A percentile compares a stretch with the other conserved stretches of the same genome.
phyloP scores from a whole-genome alignment of 2,113 vertebrate species.

The Saguinus imperator region DNA sequence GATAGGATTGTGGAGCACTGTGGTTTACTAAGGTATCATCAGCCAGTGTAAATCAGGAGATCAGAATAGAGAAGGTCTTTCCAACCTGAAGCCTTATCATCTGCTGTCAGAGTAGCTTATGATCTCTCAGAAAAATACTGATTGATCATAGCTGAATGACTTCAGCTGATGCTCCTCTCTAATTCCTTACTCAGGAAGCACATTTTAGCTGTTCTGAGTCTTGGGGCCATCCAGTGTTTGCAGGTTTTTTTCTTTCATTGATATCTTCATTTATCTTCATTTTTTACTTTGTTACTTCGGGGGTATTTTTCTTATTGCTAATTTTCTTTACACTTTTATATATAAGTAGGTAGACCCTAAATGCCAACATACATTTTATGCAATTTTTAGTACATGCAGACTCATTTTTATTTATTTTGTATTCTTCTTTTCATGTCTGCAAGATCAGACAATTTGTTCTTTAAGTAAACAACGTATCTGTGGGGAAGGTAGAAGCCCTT shows the following conservation, averaged over 20 bases:
- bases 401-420: background rate
- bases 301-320: background rate
- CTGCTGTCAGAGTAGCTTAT: background rate
- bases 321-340: background rate
- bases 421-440: background rate
- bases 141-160: background rate
- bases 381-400: background rate
- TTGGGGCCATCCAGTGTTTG: background rate
- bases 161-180: background rate
- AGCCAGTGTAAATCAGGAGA: background rate
- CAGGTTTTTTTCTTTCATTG: background rate
- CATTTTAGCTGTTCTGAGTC: background rate
- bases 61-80: background rate
- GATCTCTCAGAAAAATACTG: background rate
- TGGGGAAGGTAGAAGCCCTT: background rate
- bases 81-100: background rate
- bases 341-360: background rate
- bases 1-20: too few species aligned
- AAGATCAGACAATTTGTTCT: background rate
- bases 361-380: background rate
- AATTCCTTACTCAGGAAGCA: background rate
- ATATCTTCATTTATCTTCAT: background rate
- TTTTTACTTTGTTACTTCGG: background rate
- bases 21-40: background rate
- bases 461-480: background rate